Conservation (phyloP, 2,888 invertebrate genomes). For the Drosophila tanythrix region DNA sequence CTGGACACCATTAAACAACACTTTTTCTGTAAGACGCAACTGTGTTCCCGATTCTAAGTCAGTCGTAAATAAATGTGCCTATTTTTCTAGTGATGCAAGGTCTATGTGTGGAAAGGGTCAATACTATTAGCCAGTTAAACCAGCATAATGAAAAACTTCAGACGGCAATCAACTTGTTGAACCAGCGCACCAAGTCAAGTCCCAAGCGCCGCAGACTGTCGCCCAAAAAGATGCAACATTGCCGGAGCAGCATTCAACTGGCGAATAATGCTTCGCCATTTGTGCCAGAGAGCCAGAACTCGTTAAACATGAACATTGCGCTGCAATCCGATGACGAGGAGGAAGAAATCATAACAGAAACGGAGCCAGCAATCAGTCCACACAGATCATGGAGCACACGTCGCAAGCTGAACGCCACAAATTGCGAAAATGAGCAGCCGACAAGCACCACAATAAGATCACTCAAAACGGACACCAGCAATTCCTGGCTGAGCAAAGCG, state of each 20-base stretch:
- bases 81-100: slow-evolving; percentile 54
- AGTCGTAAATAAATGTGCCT: slow-evolving; percentile 8
- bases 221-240: slow-evolving; percentile 35
- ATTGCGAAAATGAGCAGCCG: slow-evolving; percentile 62
- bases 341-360: slow-evolving; percentile 71
- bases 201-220: slow-evolving; percentile 44
- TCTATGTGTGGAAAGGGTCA: slow-evolving; percentile 37
- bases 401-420: slow-evolving; percentile 37
- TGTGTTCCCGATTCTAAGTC: not conserved
- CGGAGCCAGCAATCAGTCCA: slow-evolving; percentile 67
- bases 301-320: slow-evolving; percentile 80
- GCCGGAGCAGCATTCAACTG: slow-evolving; percentile 23
- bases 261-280: slow-evolving; percentile 25
- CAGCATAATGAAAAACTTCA: slow-evolving; percentile 64
- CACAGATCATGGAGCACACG: slow-evolving; percentile 44
- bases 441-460: slow-evolving; percentile 6
- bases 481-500: slow-evolving; percentile 53
- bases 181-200: slow-evolving; percentile 20
- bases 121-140: slow-evolving; percentile 48
- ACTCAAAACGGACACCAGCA: slow-evolving; percentile 7
- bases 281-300: slow-evolving; percentile 50
- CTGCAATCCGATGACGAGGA: slow-evolving; percentile 57
- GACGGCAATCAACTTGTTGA: slow-evolving; percentile 56
- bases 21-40: slow-evolving; percentile 70
- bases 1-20: slow-evolving; percentile 74